A percentile compares a stretch with the other conserved stretches of the same genome.
Evolutionary conservation across 2,797 vertebrate genomes (phyloP).

Genomic region (Melanotaenia trifasciata): DNA sequence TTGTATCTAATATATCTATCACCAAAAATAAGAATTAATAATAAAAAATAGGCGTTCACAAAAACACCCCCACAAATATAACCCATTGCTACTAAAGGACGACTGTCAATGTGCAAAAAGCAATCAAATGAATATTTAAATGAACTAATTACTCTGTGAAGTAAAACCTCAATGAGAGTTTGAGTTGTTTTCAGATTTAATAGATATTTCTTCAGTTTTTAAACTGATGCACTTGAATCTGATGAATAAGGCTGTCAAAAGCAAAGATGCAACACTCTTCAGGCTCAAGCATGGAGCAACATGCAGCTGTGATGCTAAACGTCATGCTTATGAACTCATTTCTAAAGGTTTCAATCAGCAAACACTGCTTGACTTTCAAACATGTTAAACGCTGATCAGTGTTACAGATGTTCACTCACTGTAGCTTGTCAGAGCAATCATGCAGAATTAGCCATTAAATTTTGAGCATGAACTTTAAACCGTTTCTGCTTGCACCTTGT

Average conservation of each 20-base stretch:
- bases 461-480: background rate
- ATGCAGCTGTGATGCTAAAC: background rate
- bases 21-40: background rate
- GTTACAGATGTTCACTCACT: background rate
- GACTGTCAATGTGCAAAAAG: background rate
- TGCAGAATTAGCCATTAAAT: constrained; percentile 1
- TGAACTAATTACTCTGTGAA: background rate
- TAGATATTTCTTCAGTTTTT: background rate
- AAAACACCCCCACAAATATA: background rate
- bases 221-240: background rate
- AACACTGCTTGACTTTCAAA: background rate
- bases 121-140: background rate
- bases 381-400: background rate
- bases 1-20: background rate
- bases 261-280: background rate
- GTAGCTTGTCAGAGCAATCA: background rate
- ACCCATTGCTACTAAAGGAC: background rate
- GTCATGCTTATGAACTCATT: background rate
- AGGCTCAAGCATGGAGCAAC: background rate
- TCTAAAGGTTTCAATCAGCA: background rate
- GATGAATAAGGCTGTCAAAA: background rate
- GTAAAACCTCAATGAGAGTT: background rate
- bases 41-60: background rate
- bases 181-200: background rate
- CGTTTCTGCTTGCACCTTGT: background rate